A percentile compares a stretch with the other conserved stretches of the same genome.
Conservation (phyloP, 2,113 vertebrate genomes). For the Eublepharis macularius region DNA sequence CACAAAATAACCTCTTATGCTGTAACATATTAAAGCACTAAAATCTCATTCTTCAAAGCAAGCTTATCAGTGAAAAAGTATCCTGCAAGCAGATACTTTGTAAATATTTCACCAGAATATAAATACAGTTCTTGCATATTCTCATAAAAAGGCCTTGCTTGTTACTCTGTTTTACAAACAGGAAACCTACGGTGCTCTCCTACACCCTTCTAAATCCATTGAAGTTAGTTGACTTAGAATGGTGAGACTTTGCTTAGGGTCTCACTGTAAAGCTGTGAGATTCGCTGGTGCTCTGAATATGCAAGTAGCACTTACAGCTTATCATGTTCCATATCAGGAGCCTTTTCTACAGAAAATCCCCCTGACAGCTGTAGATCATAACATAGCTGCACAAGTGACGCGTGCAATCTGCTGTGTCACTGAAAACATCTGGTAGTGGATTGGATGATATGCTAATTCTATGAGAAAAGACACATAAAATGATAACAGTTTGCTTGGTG, state of each 20-base stretch:
- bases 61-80: neutral
- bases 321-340: neutral
- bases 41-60: no score
- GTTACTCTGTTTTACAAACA: neutral
- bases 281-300: neutral
- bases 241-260: no score
- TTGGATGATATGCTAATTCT: neutral
- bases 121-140: neutral
- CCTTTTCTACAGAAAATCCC: no score
- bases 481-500: neutral
- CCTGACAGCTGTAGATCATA: neutral
- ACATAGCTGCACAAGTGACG: neutral
- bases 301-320: neutral
- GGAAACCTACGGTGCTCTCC: neutral
- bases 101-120: neutral
- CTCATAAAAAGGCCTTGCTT: neutral
- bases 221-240: no score
- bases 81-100: neutral
- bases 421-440: neutral
- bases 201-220: no score
- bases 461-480: neutral
- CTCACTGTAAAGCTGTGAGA: no score
- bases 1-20: no score
- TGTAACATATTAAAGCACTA: no score
- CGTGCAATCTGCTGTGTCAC: neutral